Conservation (phyloP, 1,140 invertebrate genomes). For the Amyelois transitella region DNA sequence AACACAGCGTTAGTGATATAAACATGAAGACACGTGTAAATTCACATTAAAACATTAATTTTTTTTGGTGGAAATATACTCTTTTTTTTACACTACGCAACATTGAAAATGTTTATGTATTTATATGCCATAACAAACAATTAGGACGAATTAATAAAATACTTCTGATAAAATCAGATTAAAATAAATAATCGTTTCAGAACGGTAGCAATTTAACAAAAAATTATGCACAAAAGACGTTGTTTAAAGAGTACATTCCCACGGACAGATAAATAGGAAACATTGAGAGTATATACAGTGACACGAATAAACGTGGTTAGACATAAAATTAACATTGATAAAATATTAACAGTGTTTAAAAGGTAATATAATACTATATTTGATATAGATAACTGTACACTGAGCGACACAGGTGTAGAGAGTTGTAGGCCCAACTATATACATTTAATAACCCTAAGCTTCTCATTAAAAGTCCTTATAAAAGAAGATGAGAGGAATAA, state of each 20-base stretch:
- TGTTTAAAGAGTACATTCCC: background rate
- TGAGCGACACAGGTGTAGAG: slow-evolving; percentile 69
- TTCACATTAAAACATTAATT: slow-evolving; percentile 26
- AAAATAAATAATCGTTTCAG: background rate
- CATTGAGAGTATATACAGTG: slow-evolving; percentile 46
- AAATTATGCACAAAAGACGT: background rate
- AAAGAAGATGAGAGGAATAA: background rate
- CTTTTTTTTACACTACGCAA: too few species aligned
- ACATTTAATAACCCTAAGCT: slow-evolving; percentile 36
- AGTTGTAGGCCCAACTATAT: slow-evolving; percentile 54
- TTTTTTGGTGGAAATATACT: slow-evolving; percentile 3
- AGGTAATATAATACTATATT: slow-evolving; percentile 22
- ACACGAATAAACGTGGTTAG: slow-evolving; percentile 27
- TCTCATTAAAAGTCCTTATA: slow-evolving; percentile 9
- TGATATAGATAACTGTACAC: slow-evolving; percentile 55
- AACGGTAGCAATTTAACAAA: background rate
- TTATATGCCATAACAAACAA: too few species aligned
- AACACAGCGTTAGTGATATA: slow-evolving; percentile 48
- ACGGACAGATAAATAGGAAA: slow-evolving; percentile 13
- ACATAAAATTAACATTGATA: slow-evolving; percentile 32
- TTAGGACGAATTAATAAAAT: too few species aligned
- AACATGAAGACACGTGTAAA: slow-evolving; percentile 11
- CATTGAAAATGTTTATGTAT: too few species aligned
- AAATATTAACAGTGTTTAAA: slow-evolving; percentile 34
- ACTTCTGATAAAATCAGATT: too few species aligned